Evolutionary conservation across 2,113 vertebrate genomes (phyloP), one percentile per base, ranked within the genome.

Genomic region (Catharus bicknelli): DNA sequence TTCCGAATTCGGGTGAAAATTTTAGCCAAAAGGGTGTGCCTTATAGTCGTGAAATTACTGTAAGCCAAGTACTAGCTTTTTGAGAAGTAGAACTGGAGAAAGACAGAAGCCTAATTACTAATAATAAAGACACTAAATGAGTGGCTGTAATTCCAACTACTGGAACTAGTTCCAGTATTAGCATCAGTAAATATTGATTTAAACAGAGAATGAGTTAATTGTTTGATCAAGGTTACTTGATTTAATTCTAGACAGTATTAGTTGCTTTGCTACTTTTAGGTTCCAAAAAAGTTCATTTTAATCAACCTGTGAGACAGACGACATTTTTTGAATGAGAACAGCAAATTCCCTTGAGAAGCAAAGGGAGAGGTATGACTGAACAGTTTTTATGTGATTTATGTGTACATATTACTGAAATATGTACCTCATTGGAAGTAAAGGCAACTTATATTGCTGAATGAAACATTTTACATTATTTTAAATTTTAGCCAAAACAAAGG

Each of bases 111-210:
- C n/a, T 91, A 94, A 91, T 79, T 87, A 85, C 81, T 40, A 78
- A 1, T 75, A 91, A 94, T 89, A 92, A 79, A 89, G 58, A 84
- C 10, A 84, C 50, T 79, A 78, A 91, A 91, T 68, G 84, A 82
- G 74, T 13, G n/a, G 42, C 47, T 86, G 22, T 64, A 86, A 90
- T 82, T 88, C 47, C 77, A 93, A 2, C 53, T 89, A 50, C 66
- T 90, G 66, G 48, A 92, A 88, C 86, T 84, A 84, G 70, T 54
- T 69, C 67, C 54, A 66, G 29, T 83, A 84, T 88, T 72, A 94
- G 74, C 69, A 93, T 66, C 73, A 90, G 42, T 85, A 93, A 89
- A 93, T 89, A 94, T 25, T 93, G 86, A 95, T 89, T 94, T 82
- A 92, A 51, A 75, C 62, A 94, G 58, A 86, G 38, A 34, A 82